These are phyloP conservation scores for human (Homo sapiens) DNA, from an alignment of 2,113 vertebrate genomes.

Conservation along the genomic window DNA sequence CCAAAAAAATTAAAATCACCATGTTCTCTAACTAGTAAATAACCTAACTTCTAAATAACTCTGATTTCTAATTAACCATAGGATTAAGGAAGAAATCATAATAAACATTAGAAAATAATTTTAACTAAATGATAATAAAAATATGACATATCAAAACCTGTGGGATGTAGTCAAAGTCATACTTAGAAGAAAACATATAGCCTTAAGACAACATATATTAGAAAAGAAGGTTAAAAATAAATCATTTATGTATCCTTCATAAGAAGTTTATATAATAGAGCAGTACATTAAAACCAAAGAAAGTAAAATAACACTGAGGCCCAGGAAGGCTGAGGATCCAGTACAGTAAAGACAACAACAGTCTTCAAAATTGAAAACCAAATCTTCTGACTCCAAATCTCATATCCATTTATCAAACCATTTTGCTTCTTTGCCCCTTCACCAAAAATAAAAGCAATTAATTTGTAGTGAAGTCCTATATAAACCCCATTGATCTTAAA, in stretches of 20 bases:
- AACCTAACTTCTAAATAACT: background rate
- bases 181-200: background rate
- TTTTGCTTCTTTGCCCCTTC: background rate
- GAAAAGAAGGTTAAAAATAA: background rate
- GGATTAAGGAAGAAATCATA: background rate
- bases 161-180: background rate
- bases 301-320: background rate
- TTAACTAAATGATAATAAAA: constrained; percentile 17
- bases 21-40: background rate
- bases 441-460: background rate
- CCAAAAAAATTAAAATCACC: background rate
- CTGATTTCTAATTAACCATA: background rate
- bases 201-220: background rate
- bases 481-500: background rate
- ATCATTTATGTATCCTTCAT: background rate
- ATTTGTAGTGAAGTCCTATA: background rate
- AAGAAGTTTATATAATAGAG: background rate
- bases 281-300: background rate
- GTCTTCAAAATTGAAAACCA: background rate
- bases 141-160: background rate
- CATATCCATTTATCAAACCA: background rate
- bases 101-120: background rate
- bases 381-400: background rate
- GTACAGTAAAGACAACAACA: background rate
- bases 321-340: background rate